A percentile compares a stretch with the other conserved stretches of the same genome.
These are phyloP conservation scores for Holotrichia oblita DNA, from an alignment of 1,140 invertebrate species.

Conservation along the genomic window DNA sequence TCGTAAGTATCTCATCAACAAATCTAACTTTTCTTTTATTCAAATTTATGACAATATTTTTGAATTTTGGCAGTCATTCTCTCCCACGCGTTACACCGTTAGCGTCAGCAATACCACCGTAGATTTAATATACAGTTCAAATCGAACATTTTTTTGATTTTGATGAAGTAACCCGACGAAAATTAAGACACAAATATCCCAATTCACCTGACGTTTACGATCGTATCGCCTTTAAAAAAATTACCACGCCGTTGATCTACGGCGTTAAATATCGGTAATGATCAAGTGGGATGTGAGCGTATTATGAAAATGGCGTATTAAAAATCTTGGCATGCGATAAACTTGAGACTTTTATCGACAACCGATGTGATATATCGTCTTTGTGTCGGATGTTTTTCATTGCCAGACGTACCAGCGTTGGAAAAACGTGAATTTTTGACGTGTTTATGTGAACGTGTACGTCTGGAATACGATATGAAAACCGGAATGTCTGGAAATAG, in stretches of 20 bases:
- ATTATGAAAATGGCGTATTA: slow-evolving; percentile 23
- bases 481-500: not conserved
- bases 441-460: slow-evolving; percentile 2
- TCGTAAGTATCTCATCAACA: too few relatives aligned
- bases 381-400: not conserved
- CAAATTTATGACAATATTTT: too few relatives aligned
- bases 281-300: not conserved
- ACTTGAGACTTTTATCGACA: not conserved
- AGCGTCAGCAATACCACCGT: too few relatives aligned
- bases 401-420: not conserved
- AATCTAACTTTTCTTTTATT: too few relatives aligned
- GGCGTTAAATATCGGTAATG: slow-evolving; percentile 6
- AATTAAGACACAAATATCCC: slow-evolving; percentile 2
- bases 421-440: not conserved
- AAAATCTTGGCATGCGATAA: slow-evolving; percentile 12
- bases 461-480: slow-evolving; percentile 23
- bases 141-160: not conserved
- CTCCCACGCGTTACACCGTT: too few relatives aligned
- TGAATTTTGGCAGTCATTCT: too few relatives aligned
- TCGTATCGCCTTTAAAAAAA: slow-evolving; percentile 1
- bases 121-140: too few relatives aligned
- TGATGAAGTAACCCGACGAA: not conserved
- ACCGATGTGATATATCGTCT: slow-evolving; percentile 20
- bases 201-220: not conserved
- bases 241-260: not conserved